A percentile compares a stretch with the other conserved stretches of the same genome.
These are phyloP conservation scores for Chrysomela aeneicollis DNA, from an alignment of 2,888 invertebrate genomes.

Conservation along the genomic window DNA sequence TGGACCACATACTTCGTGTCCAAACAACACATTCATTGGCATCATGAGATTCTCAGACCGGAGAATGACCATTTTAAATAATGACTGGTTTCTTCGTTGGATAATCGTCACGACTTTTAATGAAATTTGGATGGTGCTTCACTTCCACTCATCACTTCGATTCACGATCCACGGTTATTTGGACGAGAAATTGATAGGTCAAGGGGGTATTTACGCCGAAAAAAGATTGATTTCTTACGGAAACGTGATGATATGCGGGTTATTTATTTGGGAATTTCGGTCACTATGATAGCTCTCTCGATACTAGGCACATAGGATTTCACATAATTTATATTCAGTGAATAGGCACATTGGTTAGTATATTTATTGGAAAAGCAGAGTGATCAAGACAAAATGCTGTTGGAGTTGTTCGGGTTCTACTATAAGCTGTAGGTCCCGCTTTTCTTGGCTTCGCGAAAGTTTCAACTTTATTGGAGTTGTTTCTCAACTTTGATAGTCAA, in stretches of 20 bases:
- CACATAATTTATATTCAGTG: too few relatives aligned
- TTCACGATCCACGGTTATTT: conserved; percentile 1
- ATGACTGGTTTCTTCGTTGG: conserved; percentile 45
- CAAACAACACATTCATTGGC: conserved; percentile 46
- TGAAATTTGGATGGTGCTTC: conserved; percentile 35
- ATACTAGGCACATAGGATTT: too few relatives aligned
- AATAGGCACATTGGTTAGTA: too few relatives aligned
- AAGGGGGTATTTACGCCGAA: not conserved
- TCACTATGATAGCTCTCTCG: not conserved
- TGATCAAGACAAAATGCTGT: too few relatives aligned
- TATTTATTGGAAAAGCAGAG: too few relatives aligned
- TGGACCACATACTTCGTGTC: conserved; percentile 47
- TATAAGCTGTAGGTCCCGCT: too few relatives aligned
- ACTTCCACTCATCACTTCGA: conserved; percentile 19
- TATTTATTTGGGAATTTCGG: not conserved
- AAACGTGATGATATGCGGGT: conserved; percentile 1
- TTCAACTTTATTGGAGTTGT: too few relatives aligned
- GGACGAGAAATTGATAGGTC: not conserved
- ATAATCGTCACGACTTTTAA: conserved; percentile 42
- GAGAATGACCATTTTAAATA: conserved; percentile 51
- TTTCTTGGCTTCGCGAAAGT: too few relatives aligned
- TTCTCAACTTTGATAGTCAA: too few relatives aligned
- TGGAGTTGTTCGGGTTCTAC: too few relatives aligned
- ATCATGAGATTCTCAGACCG: conserved; percentile 37
- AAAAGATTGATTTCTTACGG: not conserved